These are phyloP conservation scores for Barnardius zonarius DNA, from an alignment of 2,113 vertebrate species.

Conservation along the genomic window DNA sequence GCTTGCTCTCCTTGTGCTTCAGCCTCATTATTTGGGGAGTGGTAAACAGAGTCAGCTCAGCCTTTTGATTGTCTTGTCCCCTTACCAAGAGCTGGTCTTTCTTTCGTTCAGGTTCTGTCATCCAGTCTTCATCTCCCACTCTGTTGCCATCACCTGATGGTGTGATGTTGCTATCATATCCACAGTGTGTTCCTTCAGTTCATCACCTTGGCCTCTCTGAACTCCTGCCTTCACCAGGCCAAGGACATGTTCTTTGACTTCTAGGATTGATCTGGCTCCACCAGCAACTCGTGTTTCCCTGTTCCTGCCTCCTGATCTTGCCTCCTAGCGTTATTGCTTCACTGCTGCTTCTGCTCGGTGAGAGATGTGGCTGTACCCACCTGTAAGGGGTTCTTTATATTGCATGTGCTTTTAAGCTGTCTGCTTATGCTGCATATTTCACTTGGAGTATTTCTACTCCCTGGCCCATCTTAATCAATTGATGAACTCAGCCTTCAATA, in stretches of 20 bases:
- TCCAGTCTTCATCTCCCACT: background rate
- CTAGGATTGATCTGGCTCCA: background rate
- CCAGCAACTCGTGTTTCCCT: background rate
- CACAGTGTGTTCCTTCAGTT: background rate
- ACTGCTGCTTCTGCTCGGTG: background rate
- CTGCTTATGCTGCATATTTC: background rate
- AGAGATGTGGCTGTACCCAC: background rate
- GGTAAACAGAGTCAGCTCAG: background rate
- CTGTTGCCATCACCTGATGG: background rate
- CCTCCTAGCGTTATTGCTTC: background rate
- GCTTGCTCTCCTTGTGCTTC: conserved; percentile 37
- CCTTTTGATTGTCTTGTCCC: background rate
- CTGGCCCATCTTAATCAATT: background rate
- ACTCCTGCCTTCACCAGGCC: background rate
- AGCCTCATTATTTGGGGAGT: conserved; percentile 35
- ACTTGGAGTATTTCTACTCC: background rate
- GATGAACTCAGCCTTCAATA: background rate
- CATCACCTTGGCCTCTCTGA: background rate
- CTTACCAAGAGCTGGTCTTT: background rate
- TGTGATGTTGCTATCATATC: background rate
- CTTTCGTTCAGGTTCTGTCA: background rate
- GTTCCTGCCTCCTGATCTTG: background rate
- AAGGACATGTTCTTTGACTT: background rate
- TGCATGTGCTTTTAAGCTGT: background rate
- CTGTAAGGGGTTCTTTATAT: background rate